Evolutionary conservation across 2,113 vertebrate genomes (phyloP), one percentile per base, ranked within the genome.

Genomic region (Entomyzon cyanotis): DNA sequence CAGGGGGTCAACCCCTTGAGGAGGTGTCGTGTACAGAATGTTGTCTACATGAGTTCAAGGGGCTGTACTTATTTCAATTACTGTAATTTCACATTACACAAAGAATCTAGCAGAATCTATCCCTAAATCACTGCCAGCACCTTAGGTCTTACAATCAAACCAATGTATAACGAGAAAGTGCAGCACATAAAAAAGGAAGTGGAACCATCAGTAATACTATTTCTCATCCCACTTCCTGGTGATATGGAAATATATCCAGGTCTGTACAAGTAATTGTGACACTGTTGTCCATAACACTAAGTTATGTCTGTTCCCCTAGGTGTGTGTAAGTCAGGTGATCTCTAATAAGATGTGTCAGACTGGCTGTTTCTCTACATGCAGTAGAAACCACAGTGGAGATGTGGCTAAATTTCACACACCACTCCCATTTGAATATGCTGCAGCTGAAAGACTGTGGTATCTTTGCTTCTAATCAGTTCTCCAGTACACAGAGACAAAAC

Each of bases 301-400:
- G 13, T 21, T 67, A 1, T 47, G 28, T 30, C 24, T 89, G 28
- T 9, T 71, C 21, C 25, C 15, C 12, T 37, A 24, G 1, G 0
- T 8, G 23, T 24, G 15, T 5, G 1, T 7, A 60, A 68, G 10
- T 47, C 56, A 71, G 12, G 14, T 39, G 74, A 56, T 44, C 8
- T 39, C 44, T 73, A 23, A 4, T 12, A 21, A 58, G 6, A 18
- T 0, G 0, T 28, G 13, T 37, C 11, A 46, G 20, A 35, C 19
- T 42, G 33, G 11, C 2, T 5, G 1, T 27, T 80, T 58, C 31
- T 47, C 19, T 20, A 31, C 2, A 6, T 3, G n/a, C 3, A 42
- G 22, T 2, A n/a, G 24, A 88, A 71, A 62, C 9, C 18, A 55
- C 10, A 33, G 22, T 35, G 22, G 27, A 69, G 21, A 21, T n/a